These are phyloP conservation scores for Erebia aethiops DNA, from an alignment of 2,888 invertebrate genomes.

Conservation along the genomic window DNA sequence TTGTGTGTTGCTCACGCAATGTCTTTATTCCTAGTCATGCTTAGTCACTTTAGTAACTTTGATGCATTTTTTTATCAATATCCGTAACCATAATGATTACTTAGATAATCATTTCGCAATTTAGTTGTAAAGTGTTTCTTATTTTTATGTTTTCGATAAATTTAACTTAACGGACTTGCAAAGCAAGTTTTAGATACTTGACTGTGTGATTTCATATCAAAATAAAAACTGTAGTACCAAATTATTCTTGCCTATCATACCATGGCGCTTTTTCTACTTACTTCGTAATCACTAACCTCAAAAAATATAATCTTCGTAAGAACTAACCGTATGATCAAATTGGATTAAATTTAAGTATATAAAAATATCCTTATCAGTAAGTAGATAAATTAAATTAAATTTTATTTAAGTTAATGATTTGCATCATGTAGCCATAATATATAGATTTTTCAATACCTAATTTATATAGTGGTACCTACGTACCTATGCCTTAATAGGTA, in stretches of 20 bases:
- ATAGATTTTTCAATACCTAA: too few species aligned
- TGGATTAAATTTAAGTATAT: neutral
- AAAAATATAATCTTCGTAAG: neutral
- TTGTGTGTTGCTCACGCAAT: conserved; percentile 45
- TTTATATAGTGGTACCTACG: neutral
- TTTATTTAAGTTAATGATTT: neutral
- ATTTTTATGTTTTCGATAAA: neutral
- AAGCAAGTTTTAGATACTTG: neutral
- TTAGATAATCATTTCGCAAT: neutral
- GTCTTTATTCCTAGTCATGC: conserved; percentile 28
- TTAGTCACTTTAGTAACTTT: conserved; percentile 32
- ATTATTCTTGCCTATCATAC: neutral
- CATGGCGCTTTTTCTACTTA: conserved; percentile 2
- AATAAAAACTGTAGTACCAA: neutral
- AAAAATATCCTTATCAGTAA: neutral
- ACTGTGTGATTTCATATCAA: conserved; percentile 3
- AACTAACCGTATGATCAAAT: neutral
- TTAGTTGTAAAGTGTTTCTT: neutral
- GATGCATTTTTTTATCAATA: conserved; percentile 16
- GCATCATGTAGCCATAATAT: too few species aligned
- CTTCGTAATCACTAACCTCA: neutral
- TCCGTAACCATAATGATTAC: neutral
- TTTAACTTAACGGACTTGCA: neutral
- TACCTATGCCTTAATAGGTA: neutral
- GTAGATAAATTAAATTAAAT: neutral